These are phyloP conservation scores for Rugalucina vietnamica DNA, from an alignment of 2,888 invertebrate genomes.

Conservation along the genomic window DNA sequence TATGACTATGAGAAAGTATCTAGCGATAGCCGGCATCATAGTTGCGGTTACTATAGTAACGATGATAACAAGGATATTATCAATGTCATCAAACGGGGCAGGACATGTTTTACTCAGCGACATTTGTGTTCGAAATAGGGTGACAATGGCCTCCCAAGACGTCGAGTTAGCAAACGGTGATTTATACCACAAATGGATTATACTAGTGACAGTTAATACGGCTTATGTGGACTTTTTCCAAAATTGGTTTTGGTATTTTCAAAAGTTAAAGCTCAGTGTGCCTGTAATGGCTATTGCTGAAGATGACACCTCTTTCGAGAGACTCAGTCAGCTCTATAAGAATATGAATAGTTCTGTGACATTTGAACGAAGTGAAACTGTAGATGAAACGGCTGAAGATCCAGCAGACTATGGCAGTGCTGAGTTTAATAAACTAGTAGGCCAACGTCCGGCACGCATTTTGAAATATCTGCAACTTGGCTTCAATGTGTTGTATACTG, in stretches of 20 bases:
- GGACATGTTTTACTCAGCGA: too few species aligned
- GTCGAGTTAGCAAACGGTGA: too few species aligned
- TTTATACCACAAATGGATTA: background rate
- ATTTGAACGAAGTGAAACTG: background rate
- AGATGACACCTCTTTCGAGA: background rate
- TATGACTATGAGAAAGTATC: too few species aligned
- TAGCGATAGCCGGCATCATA: too few species aligned
- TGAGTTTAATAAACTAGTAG: background rate
- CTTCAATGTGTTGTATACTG: background rate
- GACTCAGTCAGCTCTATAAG: too few species aligned
- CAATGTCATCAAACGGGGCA: too few species aligned
- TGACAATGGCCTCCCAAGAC: too few species aligned
- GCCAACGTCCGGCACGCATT: background rate
- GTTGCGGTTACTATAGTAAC: too few species aligned
- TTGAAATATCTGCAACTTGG: background rate
- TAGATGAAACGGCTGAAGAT: background rate
- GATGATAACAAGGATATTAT: too few species aligned
- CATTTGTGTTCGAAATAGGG: too few species aligned
- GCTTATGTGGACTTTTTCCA: background rate
- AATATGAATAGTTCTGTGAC: background rate
- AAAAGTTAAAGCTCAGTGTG: background rate
- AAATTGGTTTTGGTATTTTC: conserved; percentile 13
- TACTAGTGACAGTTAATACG: background rate
- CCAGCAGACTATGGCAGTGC: background rate
- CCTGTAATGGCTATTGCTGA: background rate